phyloP scores from a whole-genome alignment of 2,113 vertebrate species.

The Seriola rivoliana region DNA sequence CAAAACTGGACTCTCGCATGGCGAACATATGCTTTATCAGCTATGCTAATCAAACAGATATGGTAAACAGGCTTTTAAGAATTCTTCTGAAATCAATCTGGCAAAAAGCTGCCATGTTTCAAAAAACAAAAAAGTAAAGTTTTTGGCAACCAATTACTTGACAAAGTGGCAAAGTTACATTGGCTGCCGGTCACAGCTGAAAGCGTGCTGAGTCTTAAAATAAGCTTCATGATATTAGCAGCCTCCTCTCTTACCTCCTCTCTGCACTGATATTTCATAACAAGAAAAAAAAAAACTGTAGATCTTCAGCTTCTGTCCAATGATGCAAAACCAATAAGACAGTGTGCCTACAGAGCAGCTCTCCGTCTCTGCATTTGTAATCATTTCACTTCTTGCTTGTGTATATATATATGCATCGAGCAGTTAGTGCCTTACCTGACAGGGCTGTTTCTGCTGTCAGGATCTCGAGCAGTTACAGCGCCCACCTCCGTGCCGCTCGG shows the following conservation, averaged over 20 bases:
- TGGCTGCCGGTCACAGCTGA: conserved; percentile 16
- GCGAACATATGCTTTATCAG: background rate
- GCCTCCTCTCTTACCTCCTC: conserved; percentile 1
- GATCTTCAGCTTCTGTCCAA: background rate
- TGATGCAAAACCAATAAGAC: conserved; percentile 3
- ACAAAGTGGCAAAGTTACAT: conserved; percentile 3
- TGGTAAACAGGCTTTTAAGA: background rate
- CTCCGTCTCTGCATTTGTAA: background rate
- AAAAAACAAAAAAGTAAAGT: background rate
- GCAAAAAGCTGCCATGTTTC: conserved; percentile 1
- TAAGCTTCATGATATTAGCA: conserved; percentile 8
- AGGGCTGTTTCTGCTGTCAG: conserved; percentile 91
- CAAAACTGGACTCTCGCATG: background rate
- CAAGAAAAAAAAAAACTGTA: background rate
- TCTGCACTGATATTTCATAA: background rate
- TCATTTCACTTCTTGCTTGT: background rate
- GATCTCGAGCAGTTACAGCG: conserved; percentile 93
- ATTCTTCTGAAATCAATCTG: background rate
- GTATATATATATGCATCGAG: too few species aligned
- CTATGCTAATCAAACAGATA: background rate
- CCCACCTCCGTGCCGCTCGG: conserved; percentile 90
- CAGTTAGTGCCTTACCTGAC: conserved; percentile 87
- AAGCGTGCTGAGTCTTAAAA: conserved; percentile 28
- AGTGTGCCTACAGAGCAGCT: background rate
- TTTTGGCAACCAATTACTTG: conserved; percentile 26